Percentiles rank a stretch among this genome's conserved stretches.
These are phyloP conservation scores for Anoncus sp. DNA, from an alignment of 2,888 invertebrate genomes.

Conservation along the genomic window DNA sequence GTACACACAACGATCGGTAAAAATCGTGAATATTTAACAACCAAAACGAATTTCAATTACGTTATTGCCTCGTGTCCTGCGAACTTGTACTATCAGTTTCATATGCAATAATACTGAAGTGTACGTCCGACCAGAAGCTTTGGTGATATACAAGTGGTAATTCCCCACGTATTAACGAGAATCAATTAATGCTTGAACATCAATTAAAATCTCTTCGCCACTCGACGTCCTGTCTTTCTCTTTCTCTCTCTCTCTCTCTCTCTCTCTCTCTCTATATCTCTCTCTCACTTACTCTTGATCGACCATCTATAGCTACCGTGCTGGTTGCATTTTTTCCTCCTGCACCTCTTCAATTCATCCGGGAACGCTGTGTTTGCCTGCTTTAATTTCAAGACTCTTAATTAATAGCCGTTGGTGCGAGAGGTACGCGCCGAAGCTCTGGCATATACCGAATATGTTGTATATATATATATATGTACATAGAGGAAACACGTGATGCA, in stretches of 20 bases:
- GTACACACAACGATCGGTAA: no score
- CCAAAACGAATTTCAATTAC: constrained; percentile 12
- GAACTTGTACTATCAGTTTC: not conserved
- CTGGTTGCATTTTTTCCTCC: not conserved
- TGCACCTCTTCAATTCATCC: constrained; percentile 19
- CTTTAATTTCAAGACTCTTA: constrained; percentile 56
- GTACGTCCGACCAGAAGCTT: constrained; percentile 5
- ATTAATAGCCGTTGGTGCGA: constrained; percentile 51
- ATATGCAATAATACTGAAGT: constrained; percentile 16
- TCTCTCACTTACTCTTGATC: no score
- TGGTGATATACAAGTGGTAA: constrained; percentile 29
- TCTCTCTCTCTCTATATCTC: no score
- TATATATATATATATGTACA: not conserved
- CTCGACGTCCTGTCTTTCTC: not conserved
- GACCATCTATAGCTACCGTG: not conserved
- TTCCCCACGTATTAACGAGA: constrained; percentile 35
- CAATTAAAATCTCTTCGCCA: constrained; percentile 36
- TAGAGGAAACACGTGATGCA: no score
- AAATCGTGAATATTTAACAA: not conserved
- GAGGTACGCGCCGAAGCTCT: constrained; percentile 10
- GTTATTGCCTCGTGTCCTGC: not conserved
- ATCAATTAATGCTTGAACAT: constrained; percentile 44
- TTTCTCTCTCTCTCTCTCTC: not conserved
- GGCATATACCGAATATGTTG: constrained; percentile 11
- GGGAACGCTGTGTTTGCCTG: constrained; percentile 34